Percentiles rank a stretch among this genome's conserved stretches.
These are phyloP conservation scores for Ricordea florida DNA, from an alignment of 92 coral and sea anemone species.

Conservation along the genomic window DNA sequence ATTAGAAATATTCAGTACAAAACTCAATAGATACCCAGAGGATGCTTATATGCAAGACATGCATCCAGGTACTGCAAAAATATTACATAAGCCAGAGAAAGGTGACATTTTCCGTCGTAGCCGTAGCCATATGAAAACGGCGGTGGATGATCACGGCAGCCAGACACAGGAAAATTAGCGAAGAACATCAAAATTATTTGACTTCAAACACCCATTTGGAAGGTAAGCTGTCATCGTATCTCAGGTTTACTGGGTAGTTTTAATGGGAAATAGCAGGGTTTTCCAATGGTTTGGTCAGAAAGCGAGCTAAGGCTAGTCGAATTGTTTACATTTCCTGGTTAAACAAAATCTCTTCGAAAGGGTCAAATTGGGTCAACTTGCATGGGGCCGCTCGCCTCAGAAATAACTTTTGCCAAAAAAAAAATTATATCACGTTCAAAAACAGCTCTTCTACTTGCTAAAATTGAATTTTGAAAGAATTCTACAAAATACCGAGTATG, in stretches of 20 bases:
- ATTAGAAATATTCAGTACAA: too few species aligned
- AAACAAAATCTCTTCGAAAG: constrained; percentile 15
- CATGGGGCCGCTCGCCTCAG: constrained; percentile 15
- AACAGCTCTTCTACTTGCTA: constrained; percentile 12
- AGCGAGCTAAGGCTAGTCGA: constrained; percentile 18
- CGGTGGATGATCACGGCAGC: too few species aligned
- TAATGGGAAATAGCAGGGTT: constrained; percentile 3
- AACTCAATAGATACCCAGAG: too few species aligned
- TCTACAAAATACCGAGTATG: constrained; percentile 9
- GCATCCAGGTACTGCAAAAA: too few species aligned
- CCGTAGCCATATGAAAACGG: too few species aligned
- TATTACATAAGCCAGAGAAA: too few species aligned
- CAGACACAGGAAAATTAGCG: constrained; percentile 3
- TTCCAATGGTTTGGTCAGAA: constrained; percentile 6
- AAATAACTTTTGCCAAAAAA: constrained; percentile 11
- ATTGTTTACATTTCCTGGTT: constrained; percentile 9
- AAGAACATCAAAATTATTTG: neutral
- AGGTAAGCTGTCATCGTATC: constrained; percentile 11
- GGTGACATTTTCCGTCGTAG: too few species aligned
- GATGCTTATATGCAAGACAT: too few species aligned
- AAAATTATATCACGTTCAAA: constrained; percentile 9
- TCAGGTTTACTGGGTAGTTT: neutral
- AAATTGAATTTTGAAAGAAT: neutral
- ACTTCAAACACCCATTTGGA: neutral
- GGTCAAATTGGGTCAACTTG: constrained; percentile 4